Evolutionary conservation across 2,888 invertebrate genomes (phyloP), one percentile per base, ranked within the genome.

Genomic region (Micropterix aruncella): DNA sequence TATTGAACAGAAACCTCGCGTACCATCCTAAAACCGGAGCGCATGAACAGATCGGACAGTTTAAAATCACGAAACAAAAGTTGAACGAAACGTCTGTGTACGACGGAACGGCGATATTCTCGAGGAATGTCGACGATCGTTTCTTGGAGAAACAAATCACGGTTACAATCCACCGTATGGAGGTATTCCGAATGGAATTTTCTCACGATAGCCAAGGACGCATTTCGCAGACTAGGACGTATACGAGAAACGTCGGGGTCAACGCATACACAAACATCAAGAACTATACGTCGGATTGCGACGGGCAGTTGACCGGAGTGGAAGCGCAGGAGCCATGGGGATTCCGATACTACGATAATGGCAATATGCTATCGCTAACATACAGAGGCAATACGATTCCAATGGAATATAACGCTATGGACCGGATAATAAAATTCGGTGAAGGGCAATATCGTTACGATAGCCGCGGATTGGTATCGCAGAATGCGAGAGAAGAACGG

Each of bases 271-370:
- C 89, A 1, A 91, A 89, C 55, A 82, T 91, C 0, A 86, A 91
- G 59, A 93, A 94, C 59, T 94, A 92, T 57, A 91, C 93, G 0
- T 95, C 94, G 83, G 94, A 96, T 56, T 86, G 86, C 45, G 94
- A 94, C 58, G 92, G 93, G 2, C 93, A 95, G 58, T 62, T 95
- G 46, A 80, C 67, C 38, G 91, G 90, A n/a, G 90, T 94, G 1
- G 91, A 92, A 57, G 89, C 90, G 0, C 89, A 89, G 56, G 91
- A 92, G 56, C 90, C 91, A 0, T 93, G 92, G 92, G 87, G 87
- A 44, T 93, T 91, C 66, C 77, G 86, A 46, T 93, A 93, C 57
- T 93, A 93, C 54, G 83, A 84, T 52, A 92, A 92, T 56, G 94
- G 94, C 1, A 95, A 95, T 57, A 82, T 96, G 77, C 64, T 91